A percentile compares a stretch with the other conserved stretches of the same genome.
phyloP scores from a whole-genome alignment of 2,888 invertebrate genomes.

The Pinctada fucata region DNA sequence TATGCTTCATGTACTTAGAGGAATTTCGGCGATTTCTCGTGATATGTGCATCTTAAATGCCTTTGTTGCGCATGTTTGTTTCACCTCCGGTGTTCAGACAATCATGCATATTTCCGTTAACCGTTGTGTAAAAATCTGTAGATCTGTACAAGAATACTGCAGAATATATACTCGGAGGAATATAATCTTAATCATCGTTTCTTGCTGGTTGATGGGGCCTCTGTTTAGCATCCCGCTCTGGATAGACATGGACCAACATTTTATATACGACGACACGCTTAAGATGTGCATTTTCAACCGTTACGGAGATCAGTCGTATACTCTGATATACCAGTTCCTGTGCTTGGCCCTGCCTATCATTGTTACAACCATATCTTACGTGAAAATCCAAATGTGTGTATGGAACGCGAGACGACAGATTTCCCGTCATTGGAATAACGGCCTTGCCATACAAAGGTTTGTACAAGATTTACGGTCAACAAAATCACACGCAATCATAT shows the following conservation, averaged over 20 bases:
- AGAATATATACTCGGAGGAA: background rate
- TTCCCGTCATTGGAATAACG: conserved; percentile 32
- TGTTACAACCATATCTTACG: conserved; percentile 25
- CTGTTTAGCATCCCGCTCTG: conserved; percentile 19
- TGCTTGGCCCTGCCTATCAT: conserved; percentile 23
- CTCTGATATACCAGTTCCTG: conserved; percentile 5
- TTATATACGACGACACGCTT: conserved; percentile 23
- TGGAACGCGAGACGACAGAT: background rate
- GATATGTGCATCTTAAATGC: conserved; percentile 16
- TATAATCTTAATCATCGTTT: background rate
- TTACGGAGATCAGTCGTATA: conserved; percentile 7
- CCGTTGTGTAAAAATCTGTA: conserved; percentile 28
- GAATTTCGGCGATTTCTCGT: background rate
- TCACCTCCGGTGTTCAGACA: conserved; percentile 20
- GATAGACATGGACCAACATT: background rate
- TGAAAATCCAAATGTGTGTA: conserved; percentile 12
- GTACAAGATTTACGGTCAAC: conserved; percentile 22
- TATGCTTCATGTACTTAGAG: background rate
- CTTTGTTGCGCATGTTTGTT: conserved; percentile 22
- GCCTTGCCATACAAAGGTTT: conserved; percentile 14
- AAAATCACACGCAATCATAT: conserved; percentile 17
- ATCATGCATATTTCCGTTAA: conserved; percentile 27
- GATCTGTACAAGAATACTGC: conserved; percentile 1
- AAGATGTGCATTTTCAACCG: conserved; percentile 32
- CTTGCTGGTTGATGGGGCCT: conserved; percentile 2